phyloP scores from a whole-genome alignment of 2,797 vertebrate genomes.

The Urosaurus nigricauda region DNA sequence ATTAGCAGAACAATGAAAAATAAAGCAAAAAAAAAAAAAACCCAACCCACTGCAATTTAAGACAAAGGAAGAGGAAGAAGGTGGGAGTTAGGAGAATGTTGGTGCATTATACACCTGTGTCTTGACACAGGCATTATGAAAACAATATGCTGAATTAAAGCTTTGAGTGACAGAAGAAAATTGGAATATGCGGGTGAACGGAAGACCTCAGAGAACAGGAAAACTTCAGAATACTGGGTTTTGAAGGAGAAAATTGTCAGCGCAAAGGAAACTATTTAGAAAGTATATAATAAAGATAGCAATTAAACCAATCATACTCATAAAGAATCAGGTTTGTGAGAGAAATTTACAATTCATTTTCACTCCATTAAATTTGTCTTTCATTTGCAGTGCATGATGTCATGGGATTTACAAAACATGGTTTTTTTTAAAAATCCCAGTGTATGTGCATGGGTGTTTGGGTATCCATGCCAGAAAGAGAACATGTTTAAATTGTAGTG shows the following conservation, averaged over 20 bases:
- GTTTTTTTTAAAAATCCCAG: slow-evolving; percentile 41
- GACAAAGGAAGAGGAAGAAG: slow-evolving; percentile 19
- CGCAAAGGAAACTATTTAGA: slow-evolving; percentile 52
- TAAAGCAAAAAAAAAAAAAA: background rate
- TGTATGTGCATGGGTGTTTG: slow-evolving; percentile 15
- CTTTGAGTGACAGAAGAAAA: slow-evolving; percentile 60
- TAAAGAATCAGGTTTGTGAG: slow-evolving; percentile 46
- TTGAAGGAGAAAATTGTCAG: slow-evolving; percentile 56
- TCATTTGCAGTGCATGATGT: slow-evolving; percentile 67
- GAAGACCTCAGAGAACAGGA: slow-evolving; percentile 42
- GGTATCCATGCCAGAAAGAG: slow-evolving; percentile 55
- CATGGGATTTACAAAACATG: slow-evolving; percentile 69
- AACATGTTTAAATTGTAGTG: slow-evolving; percentile 68
- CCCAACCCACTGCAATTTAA: background rate
- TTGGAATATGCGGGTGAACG: slow-evolving; percentile 32
- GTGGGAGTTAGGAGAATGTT: background rate
- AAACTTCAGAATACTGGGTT: slow-evolving; percentile 49
- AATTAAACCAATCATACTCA: slow-evolving; percentile 63
- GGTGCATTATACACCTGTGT: slow-evolving; percentile 28
- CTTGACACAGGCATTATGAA: slow-evolving; percentile 41
- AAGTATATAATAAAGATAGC: slow-evolving; percentile 50
- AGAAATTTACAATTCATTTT: slow-evolving; percentile 49
- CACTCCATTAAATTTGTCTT: slow-evolving; percentile 45
- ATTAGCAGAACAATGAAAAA: slow-evolving; percentile 44
- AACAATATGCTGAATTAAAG: slow-evolving; percentile 48